Conservation (phyloP, 2,888 invertebrate genomes). For the Neoscelio sp. region DNA sequence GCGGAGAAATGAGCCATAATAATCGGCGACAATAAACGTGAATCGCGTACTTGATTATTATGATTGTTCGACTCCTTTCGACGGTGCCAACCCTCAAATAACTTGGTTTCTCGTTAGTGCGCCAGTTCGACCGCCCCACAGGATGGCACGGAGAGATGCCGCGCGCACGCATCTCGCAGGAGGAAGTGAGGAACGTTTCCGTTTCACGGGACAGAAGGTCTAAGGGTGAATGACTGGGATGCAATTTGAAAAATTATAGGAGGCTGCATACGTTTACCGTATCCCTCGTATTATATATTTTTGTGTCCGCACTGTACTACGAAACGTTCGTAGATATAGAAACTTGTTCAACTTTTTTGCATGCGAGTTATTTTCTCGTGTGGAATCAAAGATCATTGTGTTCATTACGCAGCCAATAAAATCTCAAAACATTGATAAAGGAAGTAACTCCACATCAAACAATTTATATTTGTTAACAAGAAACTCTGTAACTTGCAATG, state of each 20-base stretch:
- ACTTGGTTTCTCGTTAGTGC: slow-evolving; percentile 80
- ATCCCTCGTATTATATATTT: slow-evolving; percentile 64
- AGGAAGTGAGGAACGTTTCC: slow-evolving; percentile 73
- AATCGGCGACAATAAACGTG: slow-evolving; percentile 80
- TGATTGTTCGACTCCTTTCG: slow-evolving; percentile 79
- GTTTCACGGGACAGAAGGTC: slow-evolving; percentile 71
- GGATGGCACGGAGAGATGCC: slow-evolving; percentile 21
- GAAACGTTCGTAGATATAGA: not conserved
- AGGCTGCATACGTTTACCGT: slow-evolving; percentile 72
- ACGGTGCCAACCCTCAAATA: slow-evolving; percentile 76
- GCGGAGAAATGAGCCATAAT: slow-evolving; percentile 69
- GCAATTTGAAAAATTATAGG: slow-evolving; percentile 79
- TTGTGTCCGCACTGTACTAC: slow-evolving; percentile 61
- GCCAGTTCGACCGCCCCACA: slow-evolving; percentile 62
- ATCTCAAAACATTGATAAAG: no score
- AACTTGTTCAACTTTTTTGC: not conserved
- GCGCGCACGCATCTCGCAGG: slow-evolving; percentile 54
- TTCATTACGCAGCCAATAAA: no score
- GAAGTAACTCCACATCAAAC: no score
- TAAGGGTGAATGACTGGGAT: slow-evolving; percentile 75
- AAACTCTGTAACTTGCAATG: no score
- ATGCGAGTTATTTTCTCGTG: not conserved
- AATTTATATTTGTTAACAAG: no score
- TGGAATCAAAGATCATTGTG: no score
- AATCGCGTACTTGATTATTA: slow-evolving; percentile 81